Evolutionary conservation across 2,113 vertebrate genomes (phyloP).

Genomic region (Arenaria interpres): DNA sequence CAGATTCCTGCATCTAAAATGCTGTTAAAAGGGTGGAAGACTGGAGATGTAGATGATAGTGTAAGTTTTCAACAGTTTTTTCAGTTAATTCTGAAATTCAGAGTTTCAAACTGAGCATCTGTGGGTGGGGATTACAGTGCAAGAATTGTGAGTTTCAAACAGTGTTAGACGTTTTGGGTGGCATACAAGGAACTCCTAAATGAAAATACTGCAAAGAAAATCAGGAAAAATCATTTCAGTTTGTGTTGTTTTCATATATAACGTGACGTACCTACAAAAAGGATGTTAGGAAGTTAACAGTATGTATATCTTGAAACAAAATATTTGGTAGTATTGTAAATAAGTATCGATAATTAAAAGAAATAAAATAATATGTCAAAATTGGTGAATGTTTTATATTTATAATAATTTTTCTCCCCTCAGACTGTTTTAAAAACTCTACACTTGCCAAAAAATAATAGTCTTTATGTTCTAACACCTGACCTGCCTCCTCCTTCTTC

Average conservation of each 20-base stretch:
- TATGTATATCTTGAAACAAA: neutral
- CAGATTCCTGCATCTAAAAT: conserved; percentile 94
- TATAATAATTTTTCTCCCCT: conserved; percentile 36
- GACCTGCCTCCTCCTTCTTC: conserved; percentile 91
- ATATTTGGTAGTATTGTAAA: neutral
- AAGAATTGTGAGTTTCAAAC: neutral
- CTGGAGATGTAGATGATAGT: conserved; percentile 92
- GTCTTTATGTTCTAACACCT: conserved; percentile 96
- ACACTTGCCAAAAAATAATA: conserved; percentile 99
- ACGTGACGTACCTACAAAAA: neutral
- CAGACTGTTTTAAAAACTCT: conserved; percentile 94
- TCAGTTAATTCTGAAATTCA: conserved; percentile 19
- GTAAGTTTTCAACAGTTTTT: conserved; percentile 81
- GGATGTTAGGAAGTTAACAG: neutral
- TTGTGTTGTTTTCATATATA: neutral
- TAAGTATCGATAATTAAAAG: neutral
- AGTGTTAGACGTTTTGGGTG: neutral
- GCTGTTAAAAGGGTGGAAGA: conserved; percentile 99
- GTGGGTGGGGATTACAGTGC: conserved; percentile 4
- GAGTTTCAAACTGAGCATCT: neutral
- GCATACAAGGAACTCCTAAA: neutral
- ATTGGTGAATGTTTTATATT: neutral
- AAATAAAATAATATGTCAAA: neutral
- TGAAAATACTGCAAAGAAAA: neutral
- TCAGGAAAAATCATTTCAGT: neutral